These are phyloP conservation scores for Parochlus steinenii DNA, from an alignment of 2,888 invertebrate species.

Conservation along the genomic window DNA sequence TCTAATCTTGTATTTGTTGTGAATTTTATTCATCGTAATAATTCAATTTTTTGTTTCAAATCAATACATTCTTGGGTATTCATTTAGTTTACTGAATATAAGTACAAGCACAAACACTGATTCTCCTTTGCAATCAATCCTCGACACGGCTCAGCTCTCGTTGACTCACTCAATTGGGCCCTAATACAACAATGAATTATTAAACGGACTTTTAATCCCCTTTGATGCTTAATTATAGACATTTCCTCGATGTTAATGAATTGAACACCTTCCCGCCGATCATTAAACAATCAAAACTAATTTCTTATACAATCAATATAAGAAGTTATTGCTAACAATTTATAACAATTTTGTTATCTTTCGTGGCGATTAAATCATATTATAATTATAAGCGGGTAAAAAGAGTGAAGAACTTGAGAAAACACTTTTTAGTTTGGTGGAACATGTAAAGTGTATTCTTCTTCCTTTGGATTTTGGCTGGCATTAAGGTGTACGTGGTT, in stretches of 20 bases:
- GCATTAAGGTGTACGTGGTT: no score
- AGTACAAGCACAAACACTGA: no score
- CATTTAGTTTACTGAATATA: no score
- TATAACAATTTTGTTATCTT: conserved; percentile 10
- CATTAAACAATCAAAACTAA: conserved; percentile 12
- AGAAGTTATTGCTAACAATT: conserved; percentile 6
- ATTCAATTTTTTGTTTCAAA: no score
- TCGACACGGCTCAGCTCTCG: no score
- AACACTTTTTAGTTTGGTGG: not conserved
- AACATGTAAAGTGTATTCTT: not conserved
- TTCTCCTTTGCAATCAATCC: no score
- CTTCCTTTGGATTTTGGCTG: not conserved
- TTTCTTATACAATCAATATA: conserved; percentile 9
- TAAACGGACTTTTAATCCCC: no score
- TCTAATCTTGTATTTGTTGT: no score
- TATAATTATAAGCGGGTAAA: conserved; percentile 4
- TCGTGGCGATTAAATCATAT: conserved; percentile 4
- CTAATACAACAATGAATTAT: no score
- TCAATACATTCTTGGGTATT: no score
- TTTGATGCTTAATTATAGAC: conserved; percentile 9
- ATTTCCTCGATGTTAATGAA: conserved; percentile 11
- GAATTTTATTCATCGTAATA: no score
- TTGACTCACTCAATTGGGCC: no score
- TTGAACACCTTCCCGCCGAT: conserved; percentile 10
- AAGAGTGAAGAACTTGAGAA: not conserved